These are phyloP conservation scores for Globia sparganii DNA, from an alignment of 2,888 invertebrate genomes.

Conservation along the genomic window DNA sequence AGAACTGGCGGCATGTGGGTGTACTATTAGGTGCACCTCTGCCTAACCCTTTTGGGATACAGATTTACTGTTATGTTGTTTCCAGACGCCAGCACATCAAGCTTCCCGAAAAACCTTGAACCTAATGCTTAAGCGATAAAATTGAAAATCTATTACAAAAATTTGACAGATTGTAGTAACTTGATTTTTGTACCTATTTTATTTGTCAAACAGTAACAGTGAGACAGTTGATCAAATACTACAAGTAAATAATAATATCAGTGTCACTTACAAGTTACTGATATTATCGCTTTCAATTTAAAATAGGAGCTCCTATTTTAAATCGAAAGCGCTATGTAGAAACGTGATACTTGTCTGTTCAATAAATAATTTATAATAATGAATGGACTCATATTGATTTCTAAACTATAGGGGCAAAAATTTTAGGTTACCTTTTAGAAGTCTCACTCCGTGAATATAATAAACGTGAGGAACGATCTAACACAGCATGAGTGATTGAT, in stretches of 20 bases:
- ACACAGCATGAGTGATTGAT: neutral
- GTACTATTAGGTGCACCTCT: too few species aligned
- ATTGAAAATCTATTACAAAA: too few species aligned
- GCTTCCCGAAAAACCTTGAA: too few species aligned
- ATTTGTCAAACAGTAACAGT: neutral
- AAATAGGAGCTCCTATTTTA: neutral
- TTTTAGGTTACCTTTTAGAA: too few species aligned
- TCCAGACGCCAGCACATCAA: too few species aligned
- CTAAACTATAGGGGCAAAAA: neutral
- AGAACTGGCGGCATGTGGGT: too few species aligned
- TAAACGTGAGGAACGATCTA: neutral
- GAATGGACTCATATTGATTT: neutral
- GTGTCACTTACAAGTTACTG: neutral
- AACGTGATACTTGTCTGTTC: conserved; percentile 3
- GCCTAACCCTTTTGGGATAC: too few species aligned
- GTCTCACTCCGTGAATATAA: neutral
- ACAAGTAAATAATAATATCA: conserved; percentile 9
- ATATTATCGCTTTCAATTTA: conserved; percentile 7
- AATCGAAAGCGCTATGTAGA: neutral
- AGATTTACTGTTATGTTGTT: too few species aligned
- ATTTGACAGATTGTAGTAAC: too few species aligned
- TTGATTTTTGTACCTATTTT: too few species aligned
- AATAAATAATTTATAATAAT: neutral
- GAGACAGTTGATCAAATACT: neutral
- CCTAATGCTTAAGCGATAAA: too few species aligned